Percentiles rank a stretch among this genome's conserved stretches.
phyloP scores from a whole-genome alignment of 1,140 invertebrate species.

The Trichonephila clavata region DNA sequence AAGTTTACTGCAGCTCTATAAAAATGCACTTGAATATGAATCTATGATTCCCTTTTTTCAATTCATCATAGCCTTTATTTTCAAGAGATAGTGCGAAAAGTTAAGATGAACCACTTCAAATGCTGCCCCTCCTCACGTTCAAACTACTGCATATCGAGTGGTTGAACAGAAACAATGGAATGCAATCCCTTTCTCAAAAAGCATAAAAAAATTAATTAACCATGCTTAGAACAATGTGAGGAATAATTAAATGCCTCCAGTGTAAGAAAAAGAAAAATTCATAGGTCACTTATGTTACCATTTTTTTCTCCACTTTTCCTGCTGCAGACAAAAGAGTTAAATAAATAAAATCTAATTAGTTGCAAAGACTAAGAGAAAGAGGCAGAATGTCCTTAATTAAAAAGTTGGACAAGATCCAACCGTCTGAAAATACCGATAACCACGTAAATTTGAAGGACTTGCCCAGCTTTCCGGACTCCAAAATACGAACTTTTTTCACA shows the following conservation, averaged over 20 bases:
- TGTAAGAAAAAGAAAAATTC: slow-evolving; percentile 57
- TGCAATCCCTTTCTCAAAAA: slow-evolving; percentile 35
- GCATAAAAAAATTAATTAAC: slow-evolving; percentile 66
- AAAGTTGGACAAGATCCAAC: slow-evolving; percentile 61
- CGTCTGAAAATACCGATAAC: slow-evolving; percentile 31
- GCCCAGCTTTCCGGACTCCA: not conserved
- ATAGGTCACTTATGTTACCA: slow-evolving; percentile 61
- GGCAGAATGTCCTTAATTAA: slow-evolving; percentile 59
- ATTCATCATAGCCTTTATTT: not conserved
- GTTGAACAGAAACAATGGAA: slow-evolving; percentile 58
- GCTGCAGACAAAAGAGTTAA: slow-evolving; percentile 51
- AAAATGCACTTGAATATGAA: not conserved
- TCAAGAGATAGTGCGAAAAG: not conserved
- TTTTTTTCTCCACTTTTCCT: slow-evolving; percentile 21
- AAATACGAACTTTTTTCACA: not conserved
- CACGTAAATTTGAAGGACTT: slow-evolving; percentile 33
- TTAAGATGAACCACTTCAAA: slow-evolving; percentile 45
- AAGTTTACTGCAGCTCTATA: no score
- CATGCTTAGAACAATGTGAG: slow-evolving; percentile 63
- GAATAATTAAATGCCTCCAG: slow-evolving; percentile 70
- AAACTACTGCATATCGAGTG: not conserved
- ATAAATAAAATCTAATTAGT: slow-evolving; percentile 75
- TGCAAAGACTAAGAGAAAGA: slow-evolving; percentile 38
- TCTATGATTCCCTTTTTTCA: slow-evolving; percentile 1
- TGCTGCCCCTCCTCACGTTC: not conserved